Evolutionary conservation across 2,113 vertebrate genomes (phyloP), one percentile per base, ranked within the genome.

Genomic region (Cacatua alba): DNA sequence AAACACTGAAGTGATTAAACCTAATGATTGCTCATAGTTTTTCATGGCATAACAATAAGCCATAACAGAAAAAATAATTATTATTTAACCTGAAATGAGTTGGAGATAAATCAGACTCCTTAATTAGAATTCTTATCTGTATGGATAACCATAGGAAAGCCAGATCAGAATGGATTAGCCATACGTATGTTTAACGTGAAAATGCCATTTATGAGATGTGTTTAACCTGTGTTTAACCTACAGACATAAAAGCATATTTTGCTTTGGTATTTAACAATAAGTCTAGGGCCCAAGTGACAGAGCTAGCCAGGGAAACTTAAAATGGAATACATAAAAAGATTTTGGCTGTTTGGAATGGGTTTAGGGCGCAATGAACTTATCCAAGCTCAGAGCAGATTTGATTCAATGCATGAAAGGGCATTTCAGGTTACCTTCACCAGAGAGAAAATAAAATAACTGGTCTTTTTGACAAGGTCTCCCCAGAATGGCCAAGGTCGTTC

Each of bases 61-160:
- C 19, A 62, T 88, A 81, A 83, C 25, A 71, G 44, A 43, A 85
- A 76, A 88, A 55, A 39, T 3, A 17, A 62, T 10, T 43, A 60
- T 57, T 80, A 82, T 69, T 80, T 74, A 46, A 88, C 76, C 43
- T 41, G 55, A 83, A 86, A 74, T 8, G 9, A 3, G 2, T 21
- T 86, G 43, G 43, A 80, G n/a, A 85, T 70, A 86, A 89, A 79
- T 70, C 70, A 60, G 31, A 51, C 16, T 67, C 43, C 29, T 87
- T 82, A 64, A 81, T 51, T 82, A 71, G 64, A 92, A 88, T 82
- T 95, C 53, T 90, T 90, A 83, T 81, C 79, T 86, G 17, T 55
- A 35, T 11, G 16, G 17, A 20, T 51, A 94, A 59, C 6, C 11
- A 72, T 12, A 83, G 17, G 46, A 94, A 86, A 94, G 7, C 1